Base-by-base conservation (phyloP, 2,797 vertebrate genomes). In the Sebastes oblongus region DNA sequence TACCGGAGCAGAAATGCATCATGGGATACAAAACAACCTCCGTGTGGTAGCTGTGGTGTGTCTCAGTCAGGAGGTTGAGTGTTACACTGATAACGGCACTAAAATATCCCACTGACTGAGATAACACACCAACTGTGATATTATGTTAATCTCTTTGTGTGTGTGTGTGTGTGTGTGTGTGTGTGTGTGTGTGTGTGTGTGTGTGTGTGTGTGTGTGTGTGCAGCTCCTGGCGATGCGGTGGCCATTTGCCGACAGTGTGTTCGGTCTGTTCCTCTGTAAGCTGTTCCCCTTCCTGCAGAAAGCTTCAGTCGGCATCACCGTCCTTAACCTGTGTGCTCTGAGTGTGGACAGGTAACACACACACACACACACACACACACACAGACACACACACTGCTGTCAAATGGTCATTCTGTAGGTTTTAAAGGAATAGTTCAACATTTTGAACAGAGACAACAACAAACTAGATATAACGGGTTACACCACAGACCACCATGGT, bases 241-340 rank as follows among this genome's bases (percentile, higher is more conserved):
- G 96, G 96, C 97, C 97, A 2, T 98, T 98, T 77, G 96, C 95
- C 4, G 94, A 96, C 81, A 95, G 92, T 8, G 61, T 64, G 13
- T 93, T 98, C 1, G 98, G 97, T 2, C 91, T 96, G 4, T 96
- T 98, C 91, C 96, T 99, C 79, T 99, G 98, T 85, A 98, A 98
- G 89, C 94, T 98, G 70, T 92, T 99, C 32, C 98, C 98, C 22
- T 99, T 99, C 89, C 93, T 99, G 85, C 98, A 99, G 94, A 99
- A 99, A 93, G 95, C 97, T 2, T 99, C 98, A 0, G 97, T 98
- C 8, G 98, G 98, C 84, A 99, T 99, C 94, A 99, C 98, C 4
- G 98, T 98, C 59, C 96, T 99, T 85, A 99, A 97, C 83, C 96
- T 99, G 92, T 99, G 98, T 25, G 97, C 96, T 24, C 96, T 99